Evolutionary conservation across 2,113 vertebrate genomes (phyloP), one percentile per base, ranked within the genome.

Genomic region (Bagarius yarrelli): DNA sequence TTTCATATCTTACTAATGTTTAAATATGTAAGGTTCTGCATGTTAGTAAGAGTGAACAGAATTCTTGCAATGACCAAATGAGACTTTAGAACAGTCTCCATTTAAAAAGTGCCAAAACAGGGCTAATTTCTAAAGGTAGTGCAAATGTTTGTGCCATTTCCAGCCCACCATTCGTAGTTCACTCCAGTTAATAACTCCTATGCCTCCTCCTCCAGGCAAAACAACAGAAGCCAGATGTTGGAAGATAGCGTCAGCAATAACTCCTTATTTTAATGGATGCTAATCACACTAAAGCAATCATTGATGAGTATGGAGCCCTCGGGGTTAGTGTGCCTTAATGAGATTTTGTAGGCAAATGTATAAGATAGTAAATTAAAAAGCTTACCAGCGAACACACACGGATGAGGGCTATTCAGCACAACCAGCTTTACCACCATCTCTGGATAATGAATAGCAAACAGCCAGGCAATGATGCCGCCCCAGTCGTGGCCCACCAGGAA

Each of bases 391-490:
- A 96, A 95, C 81, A 97, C 96, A 61, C 94, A 96, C 23, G 98
- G 98, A 88, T 99, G 98, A 76, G 98, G 97, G 85, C 96, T 98
- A 91, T 98, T 99, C 23, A 99, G 90, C 86, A 98, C 95, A 60
- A 99, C 95, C 83, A 99, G 95, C 83, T 97, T 99, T 4, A 94
- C 95, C 87, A 99, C 95, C 96, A 96, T 96, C 92, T 99, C 98
- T 15, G 98, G 98, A 86, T 97, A 98, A 88, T 97, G 95, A 82
- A 98, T 95, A 63, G 98, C 95, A 80, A 95, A 95, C 63, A 98
- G 92, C 98, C 98, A 99, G 30, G 98, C 96, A 3, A 99, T 91
- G 89, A 95, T 96, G 86, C 98, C 98, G 18, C 98, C 98, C 97
- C 96, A 98, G 92, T 98, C 97, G 4, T 99, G 98, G 80, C 98